Base-by-base conservation (phyloP, 2,888 invertebrate genomes). In the Spodoptera picta region DNA sequence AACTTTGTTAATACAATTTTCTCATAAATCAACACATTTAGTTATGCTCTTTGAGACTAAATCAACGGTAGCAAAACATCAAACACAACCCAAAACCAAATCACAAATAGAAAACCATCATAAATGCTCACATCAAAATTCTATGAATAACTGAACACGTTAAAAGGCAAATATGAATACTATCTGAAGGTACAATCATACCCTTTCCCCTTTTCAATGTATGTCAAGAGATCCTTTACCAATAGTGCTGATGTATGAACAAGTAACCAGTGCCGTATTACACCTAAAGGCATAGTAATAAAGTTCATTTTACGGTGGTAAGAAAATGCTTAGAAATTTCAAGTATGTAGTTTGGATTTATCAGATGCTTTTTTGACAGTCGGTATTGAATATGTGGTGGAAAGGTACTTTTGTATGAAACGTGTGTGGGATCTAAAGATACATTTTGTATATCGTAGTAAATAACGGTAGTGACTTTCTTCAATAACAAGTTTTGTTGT, bases 61-160 rank as follows among this genome's bases (percentile, higher is more conserved):
- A 36, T 36, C 36, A 36, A 36, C 36, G 36, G 36, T 36, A 36
- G 36, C 36, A 36, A 1, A 36, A 36, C 36, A 36, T n/a, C 27
- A 9, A 5, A 44, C 1, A 44, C 12, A 66, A 60, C 27, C 50
- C 50, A 48, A 70, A 53, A 24, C 10, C 51, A 59, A 58, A 73
- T 55, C 41, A 53, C 59, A 74, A 75, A 56, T 71, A 61, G 75
- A 79, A 69, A 67, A 69, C 59, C 75, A 77, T 55, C 70, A 82
- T 83, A 83, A 80, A 60, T 70, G 72, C 65, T 49, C 65, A 80
- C 82, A 85, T 86, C 84, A 83, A 77, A 82, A 84, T 85, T 89
- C 88, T 80, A 91, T 91, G 91, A 91, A 91, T 91, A 91, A 89
- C 86, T 89, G 90, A 90, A 89, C 84, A 87, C 75, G 81, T 85